A percentile compares a stretch with the other conserved stretches of the same genome.
Evolutionary conservation across 2,113 vertebrate species (phyloP).

Genomic region (Lepus americanus): DNA sequence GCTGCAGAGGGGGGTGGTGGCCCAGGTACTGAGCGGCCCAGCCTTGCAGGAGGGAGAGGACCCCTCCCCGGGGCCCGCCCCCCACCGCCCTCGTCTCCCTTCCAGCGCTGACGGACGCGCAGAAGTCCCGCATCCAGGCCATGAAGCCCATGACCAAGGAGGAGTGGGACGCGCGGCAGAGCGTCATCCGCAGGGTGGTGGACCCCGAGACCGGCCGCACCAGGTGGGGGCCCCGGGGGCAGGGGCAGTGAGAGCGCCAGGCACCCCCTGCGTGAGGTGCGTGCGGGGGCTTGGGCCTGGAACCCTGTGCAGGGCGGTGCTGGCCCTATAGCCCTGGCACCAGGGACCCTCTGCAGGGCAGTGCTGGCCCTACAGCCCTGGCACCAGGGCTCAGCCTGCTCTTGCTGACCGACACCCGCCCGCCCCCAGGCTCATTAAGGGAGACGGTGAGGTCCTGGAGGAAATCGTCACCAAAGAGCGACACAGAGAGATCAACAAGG

Average conservation of each 20-base stretch:
- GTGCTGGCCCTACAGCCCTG: neutral
- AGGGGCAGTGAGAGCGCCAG: neutral
- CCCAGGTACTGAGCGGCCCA: slow-evolving; percentile 87
- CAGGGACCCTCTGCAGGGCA: neutral
- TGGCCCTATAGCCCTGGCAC: neutral
- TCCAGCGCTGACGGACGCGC: slow-evolving; percentile 95
- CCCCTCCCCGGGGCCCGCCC: neutral
- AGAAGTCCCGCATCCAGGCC: slow-evolving; percentile 95
- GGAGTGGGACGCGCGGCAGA: slow-evolving; percentile 96
- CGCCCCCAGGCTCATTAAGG: slow-evolving; percentile 93
- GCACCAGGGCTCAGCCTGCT: neutral
- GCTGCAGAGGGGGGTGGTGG: slow-evolving; percentile 89
- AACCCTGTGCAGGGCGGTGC: neutral
- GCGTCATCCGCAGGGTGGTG: slow-evolving; percentile 93
- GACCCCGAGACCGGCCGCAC: slow-evolving; percentile 95
- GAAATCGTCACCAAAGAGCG: slow-evolving; percentile 96
- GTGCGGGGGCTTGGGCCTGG: neutral
- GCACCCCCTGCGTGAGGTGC: neutral
- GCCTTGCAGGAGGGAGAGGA: neutral
- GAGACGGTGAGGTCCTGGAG: slow-evolving; percentile 97
- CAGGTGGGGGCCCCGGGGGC: slow-evolving; percentile 86
- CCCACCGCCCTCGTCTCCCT: neutral
- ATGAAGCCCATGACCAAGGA: slow-evolving; percentile 98
- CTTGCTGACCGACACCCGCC: neutral
- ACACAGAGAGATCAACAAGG: slow-evolving; percentile 98